Conservation (phyloP, 2,113 vertebrate genomes). For the Hypocryptadius cinnamomeus region DNA sequence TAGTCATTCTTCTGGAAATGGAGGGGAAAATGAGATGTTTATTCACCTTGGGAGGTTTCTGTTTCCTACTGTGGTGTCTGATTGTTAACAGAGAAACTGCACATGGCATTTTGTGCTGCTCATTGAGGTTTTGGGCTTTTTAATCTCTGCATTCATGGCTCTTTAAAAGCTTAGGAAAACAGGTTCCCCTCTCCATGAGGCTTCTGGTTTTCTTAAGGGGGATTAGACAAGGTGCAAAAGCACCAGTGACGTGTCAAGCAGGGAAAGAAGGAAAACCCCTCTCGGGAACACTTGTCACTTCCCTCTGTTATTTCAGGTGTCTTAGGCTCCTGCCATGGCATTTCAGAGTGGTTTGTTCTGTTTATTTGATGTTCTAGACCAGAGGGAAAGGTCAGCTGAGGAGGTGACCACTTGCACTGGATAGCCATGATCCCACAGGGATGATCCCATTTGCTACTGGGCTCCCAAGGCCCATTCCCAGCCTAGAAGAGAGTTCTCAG, state of each 20-base stretch:
- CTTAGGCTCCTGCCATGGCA: neutral
- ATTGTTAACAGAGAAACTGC: neutral
- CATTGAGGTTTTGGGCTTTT: neutral
- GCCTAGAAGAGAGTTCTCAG: neutral
- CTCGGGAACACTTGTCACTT: slow-evolving; percentile 8
- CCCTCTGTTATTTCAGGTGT: neutral
- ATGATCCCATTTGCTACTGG: neutral
- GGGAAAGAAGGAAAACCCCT: neutral
- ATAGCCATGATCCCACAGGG: neutral
- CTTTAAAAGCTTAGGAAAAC: neutral
- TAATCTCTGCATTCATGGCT: neutral
- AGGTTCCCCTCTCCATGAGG: neutral
- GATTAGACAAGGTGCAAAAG: neutral
- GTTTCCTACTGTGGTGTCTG: neutral
- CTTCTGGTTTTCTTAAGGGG: neutral
- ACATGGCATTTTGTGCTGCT: neutral
- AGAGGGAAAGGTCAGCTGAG: neutral
- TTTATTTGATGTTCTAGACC: neutral
- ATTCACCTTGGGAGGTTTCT: neutral
- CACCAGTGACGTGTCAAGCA: neutral
- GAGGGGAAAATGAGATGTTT: neutral
- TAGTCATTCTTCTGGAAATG: neutral
- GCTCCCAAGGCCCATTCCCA: neutral
- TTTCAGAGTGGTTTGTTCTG: neutral
- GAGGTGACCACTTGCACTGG: neutral